Conservation (phyloP, 2,797 vertebrate species). For the Ceyx erithaca region DNA sequence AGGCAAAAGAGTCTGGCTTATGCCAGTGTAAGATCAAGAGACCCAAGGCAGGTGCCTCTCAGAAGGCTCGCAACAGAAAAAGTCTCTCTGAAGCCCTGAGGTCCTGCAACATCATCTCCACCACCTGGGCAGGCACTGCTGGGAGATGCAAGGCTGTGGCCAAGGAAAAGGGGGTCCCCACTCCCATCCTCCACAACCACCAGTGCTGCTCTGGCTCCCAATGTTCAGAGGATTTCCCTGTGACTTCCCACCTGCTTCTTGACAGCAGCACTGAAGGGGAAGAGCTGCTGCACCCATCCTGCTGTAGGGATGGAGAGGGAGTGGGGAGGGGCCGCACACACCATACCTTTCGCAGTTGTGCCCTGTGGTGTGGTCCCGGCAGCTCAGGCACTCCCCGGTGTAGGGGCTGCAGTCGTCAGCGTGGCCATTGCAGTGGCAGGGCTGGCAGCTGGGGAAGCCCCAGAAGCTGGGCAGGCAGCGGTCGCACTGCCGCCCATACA, state of each 20-base stretch:
- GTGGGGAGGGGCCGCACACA: rapidly evolving
- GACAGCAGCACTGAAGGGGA: background rate
- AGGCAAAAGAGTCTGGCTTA: background rate
- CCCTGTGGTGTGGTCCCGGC: slow-evolving; percentile 88
- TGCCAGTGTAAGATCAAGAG: background rate
- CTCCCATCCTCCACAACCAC: background rate
- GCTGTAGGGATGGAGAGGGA: background rate
- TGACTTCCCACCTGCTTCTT: rapidly evolving
- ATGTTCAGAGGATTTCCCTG: background rate
- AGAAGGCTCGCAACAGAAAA: background rate
- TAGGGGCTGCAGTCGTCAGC: slow-evolving; percentile 84
- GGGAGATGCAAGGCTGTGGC: rapidly evolving
- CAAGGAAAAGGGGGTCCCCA: background rate
- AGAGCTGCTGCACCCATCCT: rapidly evolving
- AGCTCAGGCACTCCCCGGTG: slow-evolving; percentile 87
- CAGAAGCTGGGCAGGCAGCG: slow-evolving; percentile 91
- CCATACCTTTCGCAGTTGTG: slow-evolving; percentile 89
- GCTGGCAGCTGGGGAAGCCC: slow-evolving; percentile 92
- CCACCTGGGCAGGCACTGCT: background rate
- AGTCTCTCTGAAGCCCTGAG: background rate
- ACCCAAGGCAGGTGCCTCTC: background rate
- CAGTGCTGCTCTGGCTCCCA: rapidly evolving
- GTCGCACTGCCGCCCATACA: slow-evolving; percentile 88
- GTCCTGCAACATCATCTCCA: rapidly evolving
- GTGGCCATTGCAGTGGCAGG: slow-evolving; percentile 92